These are phyloP conservation scores for Dendrocopos noguchii DNA, from an alignment of 2,113 vertebrate genomes.

Conservation along the genomic window DNA sequence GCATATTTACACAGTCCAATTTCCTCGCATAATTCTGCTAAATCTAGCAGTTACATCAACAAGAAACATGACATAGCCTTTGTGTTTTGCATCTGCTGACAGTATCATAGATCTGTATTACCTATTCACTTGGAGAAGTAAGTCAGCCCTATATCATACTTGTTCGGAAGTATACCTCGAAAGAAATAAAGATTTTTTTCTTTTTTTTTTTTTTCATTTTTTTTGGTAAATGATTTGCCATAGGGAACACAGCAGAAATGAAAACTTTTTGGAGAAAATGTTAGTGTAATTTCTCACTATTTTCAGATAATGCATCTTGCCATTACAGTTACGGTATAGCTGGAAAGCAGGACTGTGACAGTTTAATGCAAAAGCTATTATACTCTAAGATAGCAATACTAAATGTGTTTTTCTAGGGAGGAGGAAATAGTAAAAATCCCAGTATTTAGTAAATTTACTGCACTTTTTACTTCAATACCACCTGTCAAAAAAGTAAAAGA, in stretches of 20 bases:
- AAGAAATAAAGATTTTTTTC: not conserved
- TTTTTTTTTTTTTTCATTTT: not conserved
- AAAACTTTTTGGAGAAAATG: not conserved
- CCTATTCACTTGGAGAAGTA: not conserved
- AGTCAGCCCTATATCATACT: not conserved
- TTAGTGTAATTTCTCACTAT: not conserved
- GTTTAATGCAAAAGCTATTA: slow-evolving; percentile 55
- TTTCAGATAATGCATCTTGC: slow-evolving; percentile 28
- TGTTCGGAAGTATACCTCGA: not conserved
- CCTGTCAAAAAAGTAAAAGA: not conserved
- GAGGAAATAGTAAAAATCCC: not conserved
- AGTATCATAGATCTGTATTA: not conserved
- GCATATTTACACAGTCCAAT: not conserved
- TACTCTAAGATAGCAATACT: not conserved
- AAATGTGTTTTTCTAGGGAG: not conserved
- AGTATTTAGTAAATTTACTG: not conserved
- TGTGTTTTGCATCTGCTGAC: not conserved
- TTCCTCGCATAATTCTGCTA: not conserved
- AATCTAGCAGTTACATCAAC: not conserved
- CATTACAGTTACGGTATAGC: not conserved
- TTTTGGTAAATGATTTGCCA: not conserved
- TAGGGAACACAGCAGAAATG: not conserved
- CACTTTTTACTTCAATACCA: not conserved
- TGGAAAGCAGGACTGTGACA: slow-evolving; percentile 19
- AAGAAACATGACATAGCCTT: not conserved